Evolutionary conservation across 2,113 vertebrate species (phyloP).

Genomic region (Thamnophis sirtalis): DNA sequence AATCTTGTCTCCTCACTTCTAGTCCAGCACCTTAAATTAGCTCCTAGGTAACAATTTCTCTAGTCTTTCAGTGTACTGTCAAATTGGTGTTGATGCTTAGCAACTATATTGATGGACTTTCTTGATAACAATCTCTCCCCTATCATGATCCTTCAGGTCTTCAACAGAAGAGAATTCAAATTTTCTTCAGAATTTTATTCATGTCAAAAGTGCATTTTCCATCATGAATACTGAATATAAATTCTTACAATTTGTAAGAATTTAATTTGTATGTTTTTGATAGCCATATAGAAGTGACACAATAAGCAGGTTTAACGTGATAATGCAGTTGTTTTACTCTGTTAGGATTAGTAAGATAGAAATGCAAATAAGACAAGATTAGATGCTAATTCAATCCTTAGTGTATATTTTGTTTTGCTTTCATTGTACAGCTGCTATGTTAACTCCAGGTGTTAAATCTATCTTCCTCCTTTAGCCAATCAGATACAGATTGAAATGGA

Average conservation of each 20-base stretch:
- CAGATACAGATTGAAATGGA: background rate
- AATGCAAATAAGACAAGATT: background rate
- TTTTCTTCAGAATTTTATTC: constrained; percentile 6
- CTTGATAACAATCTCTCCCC: background rate
- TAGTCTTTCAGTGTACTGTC: background rate
- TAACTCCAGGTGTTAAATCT: background rate
- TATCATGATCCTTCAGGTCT: background rate
- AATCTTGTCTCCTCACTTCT: background rate
- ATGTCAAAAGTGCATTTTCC: background rate
- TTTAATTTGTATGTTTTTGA: background rate
- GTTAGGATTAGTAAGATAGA: background rate
- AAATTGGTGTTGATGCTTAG: background rate
- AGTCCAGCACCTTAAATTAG: background rate
- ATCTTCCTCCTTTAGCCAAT: background rate
- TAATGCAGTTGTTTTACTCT: background rate
- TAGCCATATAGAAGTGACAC: background rate
- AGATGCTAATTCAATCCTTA: background rate
- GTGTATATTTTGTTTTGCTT: background rate
- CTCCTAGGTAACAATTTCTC: background rate
- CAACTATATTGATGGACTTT: background rate
- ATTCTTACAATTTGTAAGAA: background rate
- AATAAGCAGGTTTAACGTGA: background rate
- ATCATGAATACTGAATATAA: background rate
- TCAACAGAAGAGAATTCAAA: background rate
- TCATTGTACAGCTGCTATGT: background rate